Evolutionary conservation across 2,113 vertebrate species (phyloP), one percentile per base, ranked within the genome.

Genomic region (Telmatochromis sp.): DNA sequence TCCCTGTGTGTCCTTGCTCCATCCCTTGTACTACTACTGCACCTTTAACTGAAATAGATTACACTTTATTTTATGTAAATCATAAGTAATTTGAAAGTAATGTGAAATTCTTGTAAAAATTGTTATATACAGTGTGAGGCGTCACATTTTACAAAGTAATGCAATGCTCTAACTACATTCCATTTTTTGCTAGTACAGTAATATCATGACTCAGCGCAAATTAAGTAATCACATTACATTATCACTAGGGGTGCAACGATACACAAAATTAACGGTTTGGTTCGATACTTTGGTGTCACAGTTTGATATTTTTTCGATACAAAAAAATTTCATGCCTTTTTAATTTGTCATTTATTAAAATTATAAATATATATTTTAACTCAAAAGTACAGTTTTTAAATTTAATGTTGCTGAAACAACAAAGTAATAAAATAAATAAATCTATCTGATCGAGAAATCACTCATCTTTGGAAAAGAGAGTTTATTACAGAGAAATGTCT

Each of bases 201-300:
- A 65, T 37, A 65, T 37, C 31, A n/a, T 65, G 33, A 35, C 9
- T 65, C 60, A 35, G 60, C 19, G 1, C 5, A 68, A 68, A 23
- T 40, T 40, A 37, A 6, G 63, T 70, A 23, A 70, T 70, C 7
- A 23, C n/a, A 42, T 42, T 42, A 70, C 35, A 23, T 42, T 70
- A n/a, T 37, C 19, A 65, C 10, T 70, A 70, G 0, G 45, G 45
- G 45, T 47, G 45, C 0, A 15, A 47, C 4, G 0, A 15, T 47
- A 15, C 45, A 47, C 14, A 47, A 47, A 47, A 47, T 15, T 47
- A 6, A 47, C 0, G 2, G 45, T 47, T 47, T 1, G 1, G 13
- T 45, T 45, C 0, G 13, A 45, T n/a, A n/a, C n/a, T n/a, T n/a
- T n/a, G n/a, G n/a, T n/a, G n/a, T n/a, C n/a, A n/a, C n/a, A n/a